phyloP scores from a whole-genome alignment of 2,797 vertebrate species.

The Cossypha caffra region DNA sequence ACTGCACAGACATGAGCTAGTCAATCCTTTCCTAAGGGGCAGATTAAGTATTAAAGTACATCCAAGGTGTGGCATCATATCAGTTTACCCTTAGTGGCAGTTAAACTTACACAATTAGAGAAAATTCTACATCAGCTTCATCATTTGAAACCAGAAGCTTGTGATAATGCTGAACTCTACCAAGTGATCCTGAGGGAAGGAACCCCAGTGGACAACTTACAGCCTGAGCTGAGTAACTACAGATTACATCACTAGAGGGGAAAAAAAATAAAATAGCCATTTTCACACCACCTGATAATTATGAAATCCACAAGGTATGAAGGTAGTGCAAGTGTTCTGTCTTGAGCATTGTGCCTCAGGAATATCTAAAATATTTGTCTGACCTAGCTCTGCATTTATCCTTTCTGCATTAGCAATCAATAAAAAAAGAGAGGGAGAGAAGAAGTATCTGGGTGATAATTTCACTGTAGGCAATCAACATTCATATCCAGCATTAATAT shows the following conservation, averaged over 20 bases:
- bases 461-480: slow-evolving; percentile 24
- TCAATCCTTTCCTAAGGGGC: neutral
- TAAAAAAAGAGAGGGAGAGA: neutral
- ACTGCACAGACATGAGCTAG: neutral
- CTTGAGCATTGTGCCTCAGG: neutral
- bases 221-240: neutral
- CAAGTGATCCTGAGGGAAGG: neutral
- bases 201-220: neutral
- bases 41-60: slow-evolving; percentile 48
- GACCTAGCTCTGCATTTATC: neutral
- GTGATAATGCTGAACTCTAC: neutral
- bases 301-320: neutral
- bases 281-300: neutral
- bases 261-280: neutral
- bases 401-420: neutral
- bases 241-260: neutral
- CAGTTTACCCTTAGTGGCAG: neutral
- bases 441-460: neutral
- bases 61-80: neutral
- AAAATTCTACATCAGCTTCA: neutral
- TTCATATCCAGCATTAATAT: slow-evolving; percentile 53
- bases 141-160: neutral
- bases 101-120: neutral
- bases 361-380: neutral
- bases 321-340: neutral